Conservation (phyloP, 1,140 invertebrate species). For the Microplitis mediator region DNA sequence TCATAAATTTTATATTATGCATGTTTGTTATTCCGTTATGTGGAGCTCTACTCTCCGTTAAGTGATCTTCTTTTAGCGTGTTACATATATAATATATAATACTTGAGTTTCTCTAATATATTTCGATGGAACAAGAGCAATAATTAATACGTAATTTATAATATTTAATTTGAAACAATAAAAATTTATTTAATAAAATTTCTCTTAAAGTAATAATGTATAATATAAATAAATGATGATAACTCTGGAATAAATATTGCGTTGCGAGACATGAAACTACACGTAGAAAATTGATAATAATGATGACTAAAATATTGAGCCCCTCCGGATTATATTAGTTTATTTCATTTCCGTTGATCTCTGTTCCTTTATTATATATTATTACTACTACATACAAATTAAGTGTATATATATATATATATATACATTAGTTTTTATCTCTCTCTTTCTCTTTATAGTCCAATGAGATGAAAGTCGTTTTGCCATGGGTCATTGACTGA, state of each 20-base stretch:
- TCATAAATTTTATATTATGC: neutral
- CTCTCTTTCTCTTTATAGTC: constrained; percentile 31
- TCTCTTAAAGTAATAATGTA: too few species aligned
- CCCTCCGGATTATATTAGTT: constrained; percentile 52
- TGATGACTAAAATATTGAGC: neutral
- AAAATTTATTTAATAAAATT: neutral
- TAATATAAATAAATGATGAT: too few species aligned
- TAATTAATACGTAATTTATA: too few species aligned
- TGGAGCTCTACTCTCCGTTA: too few species aligned
- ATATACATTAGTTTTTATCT: neutral
- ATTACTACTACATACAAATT: neutral
- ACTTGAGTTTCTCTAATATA: too few species aligned
- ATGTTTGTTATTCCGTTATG: too few species aligned
- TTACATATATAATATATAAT: too few species aligned
- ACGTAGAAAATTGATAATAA: constrained; percentile 11
- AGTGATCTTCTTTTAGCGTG: too few species aligned
- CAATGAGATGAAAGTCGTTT: constrained; percentile 45
- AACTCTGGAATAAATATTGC: neutral
- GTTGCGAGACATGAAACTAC: neutral
- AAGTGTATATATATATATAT: neutral
- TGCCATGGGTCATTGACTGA: constrained; percentile 56
- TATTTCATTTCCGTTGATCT: constrained; percentile 57
- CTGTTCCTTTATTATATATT: constrained; percentile 37
- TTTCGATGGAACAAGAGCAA: too few species aligned
- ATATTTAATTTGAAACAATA: too few species aligned